Base-by-base conservation (phyloP, 2,797 vertebrate species). In the Pseudochaenichthys georgianus region DNA sequence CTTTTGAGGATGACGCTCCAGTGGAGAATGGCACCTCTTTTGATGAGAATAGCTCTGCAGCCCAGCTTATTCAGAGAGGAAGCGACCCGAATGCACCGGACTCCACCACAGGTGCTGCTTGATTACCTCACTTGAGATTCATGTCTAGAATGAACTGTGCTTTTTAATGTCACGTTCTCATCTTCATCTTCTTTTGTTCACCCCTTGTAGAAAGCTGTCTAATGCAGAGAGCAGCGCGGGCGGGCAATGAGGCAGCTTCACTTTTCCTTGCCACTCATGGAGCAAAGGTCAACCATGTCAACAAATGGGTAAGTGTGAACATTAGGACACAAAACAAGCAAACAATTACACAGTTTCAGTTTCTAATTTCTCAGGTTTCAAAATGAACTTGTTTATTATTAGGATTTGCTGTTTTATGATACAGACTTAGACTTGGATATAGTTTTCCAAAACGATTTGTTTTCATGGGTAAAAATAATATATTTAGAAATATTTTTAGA, bases 1-100 rank as follows among this genome's bases (percentile, higher is more conserved):
- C 98, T 4, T 99, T 99, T 13, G 93, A 95, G 28, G 98, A 98
- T 31, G 96, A 97, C 19, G 92, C 90, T 1, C 97, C 96, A 1
- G 95, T 99, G 31, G 94, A 95, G 31, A 99, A 99, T 1, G 98
- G 98, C 86, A 99, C 97, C n/a, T 97, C 96, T 0, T 99, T 99
- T 66, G 97, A 98, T 7, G 98, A 99, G 88, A 99, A 99, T 78
- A 98, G 98, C 87, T 98, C 99, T 70, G 98, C 98, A 38, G 96
- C 98, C 16, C 95, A 94, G 83, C 95, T 99, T 28, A 99, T 99
- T 86, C 96, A 98, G 78, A 95, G 95, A 31, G 98, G 97, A 87
- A 98, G 98, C 93, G 96, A 99, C 73, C 96, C 98, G 0, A 96
- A 98, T 9, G 97, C 97, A 1, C 96, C 97, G 1, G 98, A 99